Percentiles rank a stretch among this genome's conserved stretches.
Evolutionary conservation across 2,797 vertebrate species (phyloP).

Genomic region (Pterois miles): DNA sequence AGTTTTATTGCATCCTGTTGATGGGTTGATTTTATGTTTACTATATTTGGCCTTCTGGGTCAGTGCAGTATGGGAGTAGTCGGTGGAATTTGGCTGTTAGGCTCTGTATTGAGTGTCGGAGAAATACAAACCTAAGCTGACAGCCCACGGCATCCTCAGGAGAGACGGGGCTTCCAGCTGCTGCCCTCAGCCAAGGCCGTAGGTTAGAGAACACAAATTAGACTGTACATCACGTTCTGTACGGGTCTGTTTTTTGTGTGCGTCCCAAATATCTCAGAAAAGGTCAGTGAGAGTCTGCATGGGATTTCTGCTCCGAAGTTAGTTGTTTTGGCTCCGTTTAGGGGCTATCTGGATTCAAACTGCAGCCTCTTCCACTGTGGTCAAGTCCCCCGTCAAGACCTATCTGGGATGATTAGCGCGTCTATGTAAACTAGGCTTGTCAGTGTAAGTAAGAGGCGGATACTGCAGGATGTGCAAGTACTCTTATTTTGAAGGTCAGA

Average conservation of each 20-base stretch:
- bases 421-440: slow-evolving; percentile 52
- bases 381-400: slow-evolving; percentile 48
- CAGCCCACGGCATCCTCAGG: slow-evolving; percentile 61
- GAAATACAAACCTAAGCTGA: slow-evolving; percentile 65
- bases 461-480: slow-evolving; percentile 47
- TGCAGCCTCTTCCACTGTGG: slow-evolving; percentile 51
- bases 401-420: slow-evolving; percentile 47
- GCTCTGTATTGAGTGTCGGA: slow-evolving; percentile 60
- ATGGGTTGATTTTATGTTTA: slow-evolving; percentile 49
- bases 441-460: slow-evolving; percentile 45
- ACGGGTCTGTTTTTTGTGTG: slow-evolving; percentile 8
- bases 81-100: slow-evolving; percentile 52
- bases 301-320: slow-evolving; percentile 46
- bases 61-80: slow-evolving; percentile 32
- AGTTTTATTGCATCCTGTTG: slow-evolving; percentile 61
- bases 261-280: slow-evolving; percentile 39
- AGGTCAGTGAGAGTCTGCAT: slow-evolving; percentile 50
- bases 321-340: slow-evolving; percentile 61
- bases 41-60: slow-evolving; percentile 51
- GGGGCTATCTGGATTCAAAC: slow-evolving; percentile 48
- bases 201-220: slow-evolving; percentile 56
- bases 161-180: slow-evolving; percentile 64
- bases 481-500: slow-evolving; percentile 61
- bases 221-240: slow-evolving; percentile 42
- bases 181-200: slow-evolving; percentile 61